These are phyloP conservation scores for Camptogramma bilineatum DNA, from an alignment of 2,888 invertebrate genomes.

Conservation along the genomic window DNA sequence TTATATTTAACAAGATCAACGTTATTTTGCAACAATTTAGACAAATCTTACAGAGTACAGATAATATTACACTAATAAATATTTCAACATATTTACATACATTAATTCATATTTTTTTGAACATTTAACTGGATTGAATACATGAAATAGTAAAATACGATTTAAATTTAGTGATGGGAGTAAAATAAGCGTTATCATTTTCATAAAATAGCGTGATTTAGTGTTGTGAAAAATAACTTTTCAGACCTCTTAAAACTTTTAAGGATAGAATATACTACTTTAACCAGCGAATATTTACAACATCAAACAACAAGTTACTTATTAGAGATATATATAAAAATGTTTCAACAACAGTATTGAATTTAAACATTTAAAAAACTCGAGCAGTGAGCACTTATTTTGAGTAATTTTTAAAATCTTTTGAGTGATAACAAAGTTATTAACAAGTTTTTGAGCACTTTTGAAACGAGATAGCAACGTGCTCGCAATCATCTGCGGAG, in stretches of 20 bases:
- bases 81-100: conserved; percentile 73
- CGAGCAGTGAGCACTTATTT: conserved; percentile 46
- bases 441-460: conserved; percentile 29
- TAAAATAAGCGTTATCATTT: conserved; percentile 12
- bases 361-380: conserved; percentile 47
- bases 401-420: conserved; percentile 25
- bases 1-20: conserved; percentile 9
- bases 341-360: conserved; percentile 55
- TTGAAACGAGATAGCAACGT: conserved; percentile 30
- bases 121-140: conserved; percentile 49
- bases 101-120: conserved; percentile 41
- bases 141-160: conserved; percentile 24
- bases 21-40: conserved; percentile 15
- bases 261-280: conserved; percentile 31
- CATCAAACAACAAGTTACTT: conserved; percentile 56
- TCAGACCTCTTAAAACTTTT: conserved; percentile 17
- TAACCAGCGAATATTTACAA: conserved; percentile 41
- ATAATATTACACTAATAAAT: conserved; percentile 51
- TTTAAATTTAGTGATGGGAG: conserved; percentile 4
- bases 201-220: conserved; percentile 23
- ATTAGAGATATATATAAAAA: conserved; percentile 54
- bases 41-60: conserved; percentile 11
- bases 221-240: conserved; percentile 21
- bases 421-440: conserved; percentile 27
- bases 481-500: conserved; percentile 40